These are phyloP conservation scores for Muscicapa adusta DNA, from an alignment of 2,113 vertebrate species.

Conservation along the genomic window DNA sequence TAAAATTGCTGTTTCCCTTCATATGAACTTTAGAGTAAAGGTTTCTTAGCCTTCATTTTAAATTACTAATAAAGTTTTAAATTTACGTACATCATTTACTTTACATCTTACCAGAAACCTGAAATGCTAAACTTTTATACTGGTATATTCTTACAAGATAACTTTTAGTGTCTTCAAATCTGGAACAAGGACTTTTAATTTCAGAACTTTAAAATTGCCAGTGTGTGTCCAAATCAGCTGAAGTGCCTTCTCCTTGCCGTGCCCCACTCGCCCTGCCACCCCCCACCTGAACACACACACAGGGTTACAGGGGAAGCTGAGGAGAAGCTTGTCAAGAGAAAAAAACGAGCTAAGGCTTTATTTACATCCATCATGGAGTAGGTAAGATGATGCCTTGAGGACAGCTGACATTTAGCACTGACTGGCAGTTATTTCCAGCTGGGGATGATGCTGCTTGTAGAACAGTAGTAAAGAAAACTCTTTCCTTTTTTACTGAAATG, in stretches of 20 bases:
- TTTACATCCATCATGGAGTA: neutral
- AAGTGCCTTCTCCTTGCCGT: neutral
- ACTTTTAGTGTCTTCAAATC: neutral
- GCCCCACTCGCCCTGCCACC: too few relatives aligned
- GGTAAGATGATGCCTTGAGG: neutral
- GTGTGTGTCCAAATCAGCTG: neutral
- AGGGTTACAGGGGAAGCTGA: neutral
- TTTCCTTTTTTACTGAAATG: neutral
- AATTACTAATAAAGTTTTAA: neutral
- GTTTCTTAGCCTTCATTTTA: neutral
- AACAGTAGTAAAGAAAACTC: neutral
- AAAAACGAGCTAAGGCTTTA: neutral
- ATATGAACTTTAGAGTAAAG: neutral
- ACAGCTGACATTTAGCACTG: neutral
- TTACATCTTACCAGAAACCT: neutral
- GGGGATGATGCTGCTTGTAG: neutral
- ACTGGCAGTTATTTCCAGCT: neutral
- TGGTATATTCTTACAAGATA: neutral
- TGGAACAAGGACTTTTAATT: neutral
- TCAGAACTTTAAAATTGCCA: neutral
- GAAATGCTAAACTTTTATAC: neutral
- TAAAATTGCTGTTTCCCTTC: neutral
- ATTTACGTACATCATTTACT: neutral
- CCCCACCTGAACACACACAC: accelerated
- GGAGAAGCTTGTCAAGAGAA: neutral